A percentile compares a stretch with the other conserved stretches of the same genome.
Conservation (phyloP, 2,888 invertebrate genomes). For the Colletes collaris region DNA sequence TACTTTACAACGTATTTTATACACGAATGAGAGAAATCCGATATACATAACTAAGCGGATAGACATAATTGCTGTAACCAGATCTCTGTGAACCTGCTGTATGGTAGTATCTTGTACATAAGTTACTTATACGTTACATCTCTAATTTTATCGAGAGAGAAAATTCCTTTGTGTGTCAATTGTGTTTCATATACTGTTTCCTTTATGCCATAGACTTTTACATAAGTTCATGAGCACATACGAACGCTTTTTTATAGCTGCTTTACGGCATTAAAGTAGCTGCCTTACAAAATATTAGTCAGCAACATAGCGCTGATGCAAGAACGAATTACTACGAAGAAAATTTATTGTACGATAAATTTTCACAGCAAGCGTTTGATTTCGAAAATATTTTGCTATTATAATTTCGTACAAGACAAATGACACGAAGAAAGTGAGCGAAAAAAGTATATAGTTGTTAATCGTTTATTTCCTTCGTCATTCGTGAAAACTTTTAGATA, state of each 20-base stretch:
- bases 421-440: not conserved
- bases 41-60: slow-evolving; percentile 4
- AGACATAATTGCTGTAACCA: slow-evolving; percentile 9
- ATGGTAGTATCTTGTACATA: slow-evolving; percentile 51
- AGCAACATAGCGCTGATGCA: slow-evolving; percentile 43
- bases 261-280: slow-evolving; percentile 55
- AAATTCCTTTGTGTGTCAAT: slow-evolving; percentile 22
- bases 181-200: slow-evolving; percentile 40
- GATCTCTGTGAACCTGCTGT: slow-evolving; percentile 47
- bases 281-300: slow-evolving; percentile 42
- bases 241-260: slow-evolving; percentile 52
- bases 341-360: slow-evolving; percentile 3
- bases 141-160: slow-evolving; percentile 14
- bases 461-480: slow-evolving; percentile 24
- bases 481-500: slow-evolving; percentile 17
- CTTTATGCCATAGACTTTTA: slow-evolving; percentile 51
- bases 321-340: slow-evolving; percentile 2
- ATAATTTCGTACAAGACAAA: not conserved
- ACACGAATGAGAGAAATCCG: slow-evolving; percentile 19
- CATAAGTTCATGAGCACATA: slow-evolving; percentile 40
- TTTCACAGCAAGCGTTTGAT: slow-evolving; percentile 17
- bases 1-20: slow-evolving; percentile 27
- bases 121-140: slow-evolving; percentile 11
- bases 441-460: slow-evolving; percentile 19
- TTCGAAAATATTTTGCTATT: slow-evolving; percentile 5